Percentiles rank a stretch among this genome's conserved stretches.
Conservation (phyloP, 1,140 invertebrate species). For the Gonatopus flavifemur region DNA sequence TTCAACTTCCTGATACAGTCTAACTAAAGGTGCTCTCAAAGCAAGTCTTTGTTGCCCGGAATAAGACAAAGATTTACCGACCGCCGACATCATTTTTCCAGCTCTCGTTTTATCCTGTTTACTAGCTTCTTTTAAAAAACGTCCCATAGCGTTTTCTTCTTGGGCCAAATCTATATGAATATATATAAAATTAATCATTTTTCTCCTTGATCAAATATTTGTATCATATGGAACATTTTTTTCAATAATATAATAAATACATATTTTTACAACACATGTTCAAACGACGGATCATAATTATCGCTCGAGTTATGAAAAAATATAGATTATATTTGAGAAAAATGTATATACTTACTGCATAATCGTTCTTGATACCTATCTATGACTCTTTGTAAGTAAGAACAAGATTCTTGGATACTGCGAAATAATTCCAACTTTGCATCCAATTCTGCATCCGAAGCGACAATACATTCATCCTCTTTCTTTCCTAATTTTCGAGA, state of each 20-base stretch:
- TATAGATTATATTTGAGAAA: neutral
- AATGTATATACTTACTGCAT: conserved; percentile 66
- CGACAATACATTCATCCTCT: conserved; percentile 95
- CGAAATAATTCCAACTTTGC: conserved; percentile 96
- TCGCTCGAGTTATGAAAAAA: too few relatives aligned
- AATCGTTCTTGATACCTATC: conserved; percentile 93
- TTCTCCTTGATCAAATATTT: neutral
- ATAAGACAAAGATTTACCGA: conserved; percentile 93
- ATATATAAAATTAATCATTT: neutral
- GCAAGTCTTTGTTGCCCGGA: conserved; percentile 92
- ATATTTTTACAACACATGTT: too few relatives aligned
- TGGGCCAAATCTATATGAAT: conserved; percentile 76
- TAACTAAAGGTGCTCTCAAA: conserved; percentile 80
- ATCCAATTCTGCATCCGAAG: conserved; percentile 95
- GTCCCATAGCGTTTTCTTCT: conserved; percentile 93
- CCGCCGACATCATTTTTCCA: conserved; percentile 89
- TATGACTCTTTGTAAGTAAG: conserved; percentile 84
- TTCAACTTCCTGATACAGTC: conserved; percentile 95
- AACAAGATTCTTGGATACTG: conserved; percentile 91
- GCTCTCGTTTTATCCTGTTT: conserved; percentile 86
- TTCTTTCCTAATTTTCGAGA: conserved; percentile 94
- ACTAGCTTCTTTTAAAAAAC: conserved; percentile 94
- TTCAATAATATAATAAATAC: neutral
- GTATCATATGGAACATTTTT: too few relatives aligned
- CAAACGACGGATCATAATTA: too few relatives aligned